Evolutionary conservation across 2,113 vertebrate species (phyloP).

Genomic region (Urocynchramus pylzowi): DNA sequence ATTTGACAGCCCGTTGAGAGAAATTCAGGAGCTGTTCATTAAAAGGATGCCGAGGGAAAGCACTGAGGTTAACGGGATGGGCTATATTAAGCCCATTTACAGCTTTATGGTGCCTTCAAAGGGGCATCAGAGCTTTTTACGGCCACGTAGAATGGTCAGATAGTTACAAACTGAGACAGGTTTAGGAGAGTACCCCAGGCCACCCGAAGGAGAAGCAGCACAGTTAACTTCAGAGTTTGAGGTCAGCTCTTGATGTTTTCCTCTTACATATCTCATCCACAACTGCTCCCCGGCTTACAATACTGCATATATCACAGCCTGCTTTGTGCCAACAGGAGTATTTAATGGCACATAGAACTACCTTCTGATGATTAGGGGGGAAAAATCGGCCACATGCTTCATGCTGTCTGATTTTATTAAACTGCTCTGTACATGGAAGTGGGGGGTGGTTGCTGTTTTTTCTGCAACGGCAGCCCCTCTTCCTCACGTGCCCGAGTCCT

Average conservation of each 20-base stretch:
- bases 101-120: neutral
- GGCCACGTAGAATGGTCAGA: neutral
- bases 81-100: constrained; percentile 3
- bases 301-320: neutral
- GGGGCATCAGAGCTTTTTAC: neutral
- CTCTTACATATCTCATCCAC: neutral
- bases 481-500: neutral
- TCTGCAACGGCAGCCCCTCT: neutral
- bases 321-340: neutral
- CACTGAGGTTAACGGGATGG: neutral
- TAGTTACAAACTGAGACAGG: neutral
- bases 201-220: neutral
- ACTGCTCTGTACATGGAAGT: neutral
- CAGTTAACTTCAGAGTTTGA: neutral
- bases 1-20: neutral
- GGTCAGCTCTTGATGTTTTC: constrained; percentile 11
- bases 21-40: neutral
- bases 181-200: neutral
- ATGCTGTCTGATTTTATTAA: constrained; percentile 55
- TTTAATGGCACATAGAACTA: constrained; percentile 27
- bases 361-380: neutral
- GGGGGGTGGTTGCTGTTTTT: neutral
- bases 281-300: neutral
- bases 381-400: constrained; percentile 38
- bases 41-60: neutral